A percentile compares a stretch with the other conserved stretches of the same genome.
phyloP scores from a whole-genome alignment of 2,888 invertebrate species.

The Drosophila picticornis region DNA sequence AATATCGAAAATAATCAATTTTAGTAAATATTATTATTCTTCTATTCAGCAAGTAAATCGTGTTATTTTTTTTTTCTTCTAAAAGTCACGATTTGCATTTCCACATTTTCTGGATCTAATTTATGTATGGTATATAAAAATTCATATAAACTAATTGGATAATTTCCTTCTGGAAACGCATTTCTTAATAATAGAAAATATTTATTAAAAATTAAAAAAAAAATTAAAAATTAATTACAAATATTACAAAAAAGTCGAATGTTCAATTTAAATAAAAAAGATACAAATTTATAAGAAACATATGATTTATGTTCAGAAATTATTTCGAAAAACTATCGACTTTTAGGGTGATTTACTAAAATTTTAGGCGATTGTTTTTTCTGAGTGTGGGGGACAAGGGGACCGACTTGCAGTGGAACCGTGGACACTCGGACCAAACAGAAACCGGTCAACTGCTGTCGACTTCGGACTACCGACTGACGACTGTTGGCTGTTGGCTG shows the following conservation, averaged over 20 bases:
- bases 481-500: slow-evolving; percentile 44
- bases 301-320: not conserved
- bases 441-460: slow-evolving; percentile 48
- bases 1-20: not conserved
- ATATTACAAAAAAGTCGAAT: not conserved
- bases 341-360: not conserved
- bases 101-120: too few relatives aligned
- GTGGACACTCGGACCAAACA: slow-evolving; percentile 26
- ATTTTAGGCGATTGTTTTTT: not conserved
- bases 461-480: slow-evolving; percentile 40
- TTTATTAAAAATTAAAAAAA: too few relatives aligned
- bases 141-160: too few relatives aligned
- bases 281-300: not conserved
- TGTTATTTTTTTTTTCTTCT: not conserved
- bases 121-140: too few relatives aligned
- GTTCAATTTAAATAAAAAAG: not conserved
- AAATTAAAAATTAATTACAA: too few relatives aligned
- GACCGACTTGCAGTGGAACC: slow-evolving; percentile 45
- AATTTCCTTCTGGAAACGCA: too few relatives aligned
- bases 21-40: not conserved
- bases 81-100: not conserved
- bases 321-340: not conserved
- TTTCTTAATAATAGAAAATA: too few relatives aligned
- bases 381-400: slow-evolving; percentile 28
- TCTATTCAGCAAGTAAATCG: not conserved